phyloP scores from a whole-genome alignment of 1,140 invertebrate genomes.

The Chelonus insularis region DNA sequence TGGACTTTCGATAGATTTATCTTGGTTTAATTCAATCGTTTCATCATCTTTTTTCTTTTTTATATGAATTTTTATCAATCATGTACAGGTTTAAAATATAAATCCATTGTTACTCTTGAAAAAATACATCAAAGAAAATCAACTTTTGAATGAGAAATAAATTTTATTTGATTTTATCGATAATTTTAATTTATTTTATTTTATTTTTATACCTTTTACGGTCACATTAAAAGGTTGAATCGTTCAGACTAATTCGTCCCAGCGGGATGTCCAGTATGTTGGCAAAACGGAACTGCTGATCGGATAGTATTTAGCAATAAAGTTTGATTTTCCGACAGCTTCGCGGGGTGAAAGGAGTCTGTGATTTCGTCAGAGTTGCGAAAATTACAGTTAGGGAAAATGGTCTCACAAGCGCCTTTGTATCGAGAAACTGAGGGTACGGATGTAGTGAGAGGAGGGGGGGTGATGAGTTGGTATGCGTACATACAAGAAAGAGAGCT shows the following conservation, averaged over 20 bases:
- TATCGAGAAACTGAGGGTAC: conserved; percentile 36
- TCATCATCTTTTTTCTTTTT: no score
- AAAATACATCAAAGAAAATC: no score
- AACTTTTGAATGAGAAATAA: no score
- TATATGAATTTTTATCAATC: no score
- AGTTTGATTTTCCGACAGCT: conserved; percentile 52
- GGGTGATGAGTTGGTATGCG: neutral
- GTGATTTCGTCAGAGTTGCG: conserved; percentile 57
- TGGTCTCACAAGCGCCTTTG: conserved; percentile 31
- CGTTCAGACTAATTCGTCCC: conserved; percentile 2
- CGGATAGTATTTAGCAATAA: conserved; percentile 60
- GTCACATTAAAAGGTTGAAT: neutral
- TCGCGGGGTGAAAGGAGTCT: conserved; percentile 52
- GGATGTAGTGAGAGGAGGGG: neutral
- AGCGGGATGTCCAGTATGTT: no score
- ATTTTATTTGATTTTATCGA: neutral
- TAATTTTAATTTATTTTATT: neutral
- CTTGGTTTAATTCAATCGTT: no score
- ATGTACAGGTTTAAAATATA: no score
- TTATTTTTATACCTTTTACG: neutral
- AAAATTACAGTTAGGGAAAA: conserved; percentile 52
- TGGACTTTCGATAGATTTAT: no score
- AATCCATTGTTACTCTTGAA: no score
- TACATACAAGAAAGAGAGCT: conserved; percentile 8
- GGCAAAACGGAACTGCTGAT: conserved; percentile 51